Percentiles rank a stretch among this genome's conserved stretches.
Evolutionary conservation across 2,113 vertebrate species (phyloP).

Genomic region (Scatophagus argus): DNA sequence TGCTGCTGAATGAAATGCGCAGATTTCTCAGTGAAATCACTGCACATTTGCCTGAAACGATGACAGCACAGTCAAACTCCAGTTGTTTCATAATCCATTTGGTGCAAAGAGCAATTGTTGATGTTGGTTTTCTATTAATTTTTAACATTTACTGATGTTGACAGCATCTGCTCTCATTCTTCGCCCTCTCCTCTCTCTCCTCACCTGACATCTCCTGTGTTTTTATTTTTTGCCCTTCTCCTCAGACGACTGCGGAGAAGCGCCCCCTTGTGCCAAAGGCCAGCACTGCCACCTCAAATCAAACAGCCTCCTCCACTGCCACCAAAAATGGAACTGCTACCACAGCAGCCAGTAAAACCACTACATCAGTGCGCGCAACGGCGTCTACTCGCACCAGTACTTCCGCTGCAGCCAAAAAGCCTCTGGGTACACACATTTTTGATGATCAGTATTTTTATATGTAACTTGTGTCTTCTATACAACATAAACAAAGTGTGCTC

Average conservation of each 20-base stretch:
- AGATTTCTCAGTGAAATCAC: conserved; percentile 16
- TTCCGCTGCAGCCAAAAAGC: conserved; percentile 81
- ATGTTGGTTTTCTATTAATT: not conserved
- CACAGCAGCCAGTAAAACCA: conserved; percentile 71
- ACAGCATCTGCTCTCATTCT: not conserved
- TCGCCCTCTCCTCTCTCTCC: not conserved
- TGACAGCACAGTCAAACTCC: not conserved
- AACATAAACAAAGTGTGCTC: not conserved
- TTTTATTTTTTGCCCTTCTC: not conserved
- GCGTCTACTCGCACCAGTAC: conserved; percentile 46
- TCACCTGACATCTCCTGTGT: not conserved
- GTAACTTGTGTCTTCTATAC: not conserved
- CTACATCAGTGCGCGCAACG: conserved; percentile 59
- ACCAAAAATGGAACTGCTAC: conserved; percentile 78
- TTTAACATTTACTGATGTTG: not conserved
- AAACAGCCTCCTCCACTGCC: conserved; percentile 61
- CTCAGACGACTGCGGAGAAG: conserved; percentile 79
- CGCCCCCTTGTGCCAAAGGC: conserved; percentile 83
- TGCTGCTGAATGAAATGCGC: conserved; percentile 36
- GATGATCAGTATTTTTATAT: not conserved
- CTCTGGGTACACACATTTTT: conserved; percentile 74
- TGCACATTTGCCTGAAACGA: conserved; percentile 5
- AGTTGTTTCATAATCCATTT: conserved; percentile 4
- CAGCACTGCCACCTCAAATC: conserved; percentile 56
- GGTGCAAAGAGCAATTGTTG: not conserved